A percentile compares a stretch with the other conserved stretches of the same genome.
These are phyloP conservation scores for Pomacea maculata DNA, from an alignment of 1,140 invertebrate genomes.

Conservation along the genomic window DNA sequence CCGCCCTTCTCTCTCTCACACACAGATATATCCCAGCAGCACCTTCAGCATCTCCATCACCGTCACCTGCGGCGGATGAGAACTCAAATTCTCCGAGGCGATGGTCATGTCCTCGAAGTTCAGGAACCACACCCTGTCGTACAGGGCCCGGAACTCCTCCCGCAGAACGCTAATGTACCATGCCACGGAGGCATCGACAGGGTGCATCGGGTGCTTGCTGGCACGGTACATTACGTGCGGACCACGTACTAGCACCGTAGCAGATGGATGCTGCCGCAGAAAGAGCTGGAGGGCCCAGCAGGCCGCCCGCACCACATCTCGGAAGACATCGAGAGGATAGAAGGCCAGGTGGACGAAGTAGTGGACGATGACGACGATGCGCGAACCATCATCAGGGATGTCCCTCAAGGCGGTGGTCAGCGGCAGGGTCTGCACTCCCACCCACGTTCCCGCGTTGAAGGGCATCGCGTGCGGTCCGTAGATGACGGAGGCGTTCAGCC, in stretches of 20 bases:
- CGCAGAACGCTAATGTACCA: not conserved
- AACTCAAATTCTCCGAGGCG: constrained; percentile 5
- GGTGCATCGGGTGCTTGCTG: not conserved
- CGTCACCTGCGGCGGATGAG: not conserved
- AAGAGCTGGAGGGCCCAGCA: not conserved
- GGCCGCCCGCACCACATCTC: not conserved
- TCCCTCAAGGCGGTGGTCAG: not conserved
- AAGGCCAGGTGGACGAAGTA: constrained; percentile 17
- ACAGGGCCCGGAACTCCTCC: constrained; percentile 15
- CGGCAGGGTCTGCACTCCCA: not conserved
- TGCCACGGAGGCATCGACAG: constrained; percentile 9
- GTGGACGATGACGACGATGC: constrained; percentile 8
- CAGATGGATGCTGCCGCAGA: constrained; percentile 7
- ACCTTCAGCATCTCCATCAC: constrained; percentile 5
- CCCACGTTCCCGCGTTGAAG: not conserved
- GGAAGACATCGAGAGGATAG: constrained; percentile 4
- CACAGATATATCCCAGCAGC: constrained; percentile 7
- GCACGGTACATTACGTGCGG: constrained; percentile 11
- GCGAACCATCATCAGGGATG: not conserved
- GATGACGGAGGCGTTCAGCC: not conserved
- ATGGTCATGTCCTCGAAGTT: constrained; percentile 24
- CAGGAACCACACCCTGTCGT: constrained; percentile 19
- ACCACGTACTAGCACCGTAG: constrained; percentile 15
- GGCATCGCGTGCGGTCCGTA: constrained; percentile 10
- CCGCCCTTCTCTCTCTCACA: too few species aligned